Evolutionary conservation across 2,797 vertebrate species (phyloP).

Genomic region (Pogoniulus pusillus): DNA sequence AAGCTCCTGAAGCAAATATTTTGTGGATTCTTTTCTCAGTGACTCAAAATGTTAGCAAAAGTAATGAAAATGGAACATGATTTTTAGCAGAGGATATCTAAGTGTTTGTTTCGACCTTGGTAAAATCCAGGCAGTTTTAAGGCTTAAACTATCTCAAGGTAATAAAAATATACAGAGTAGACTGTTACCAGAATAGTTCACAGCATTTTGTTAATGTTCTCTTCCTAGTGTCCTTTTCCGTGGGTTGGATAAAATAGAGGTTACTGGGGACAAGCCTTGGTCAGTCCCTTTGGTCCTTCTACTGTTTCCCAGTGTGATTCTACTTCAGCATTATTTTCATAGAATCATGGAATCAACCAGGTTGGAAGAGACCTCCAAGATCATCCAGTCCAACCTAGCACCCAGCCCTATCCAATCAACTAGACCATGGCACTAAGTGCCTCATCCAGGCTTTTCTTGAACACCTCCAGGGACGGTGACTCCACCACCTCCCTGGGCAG

Average conservation of each 20-base stretch:
- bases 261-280: neutral
- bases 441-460: too few species aligned
- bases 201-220: neutral
- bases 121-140: neutral
- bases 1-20: neutral
- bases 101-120: neutral
- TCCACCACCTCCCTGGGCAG: too few species aligned
- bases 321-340: constrained; percentile 6
- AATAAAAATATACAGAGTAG: neutral
- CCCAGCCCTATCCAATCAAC: too few species aligned
- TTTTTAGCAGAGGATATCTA: neutral
- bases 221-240: neutral
- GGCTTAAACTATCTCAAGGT: neutral
- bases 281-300: neutral
- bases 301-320: neutral
- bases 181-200: neutral
- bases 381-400: too few species aligned
- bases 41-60: neutral
- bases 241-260: neutral
- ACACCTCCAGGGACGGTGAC: too few species aligned
- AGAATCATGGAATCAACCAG: too few species aligned
- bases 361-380: too few species aligned
- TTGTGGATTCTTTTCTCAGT: neutral
- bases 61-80: neutral
- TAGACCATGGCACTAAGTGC: too few species aligned